Conservation (phyloP, 2,113 vertebrate species). For the Stigmatopora argus region DNA sequence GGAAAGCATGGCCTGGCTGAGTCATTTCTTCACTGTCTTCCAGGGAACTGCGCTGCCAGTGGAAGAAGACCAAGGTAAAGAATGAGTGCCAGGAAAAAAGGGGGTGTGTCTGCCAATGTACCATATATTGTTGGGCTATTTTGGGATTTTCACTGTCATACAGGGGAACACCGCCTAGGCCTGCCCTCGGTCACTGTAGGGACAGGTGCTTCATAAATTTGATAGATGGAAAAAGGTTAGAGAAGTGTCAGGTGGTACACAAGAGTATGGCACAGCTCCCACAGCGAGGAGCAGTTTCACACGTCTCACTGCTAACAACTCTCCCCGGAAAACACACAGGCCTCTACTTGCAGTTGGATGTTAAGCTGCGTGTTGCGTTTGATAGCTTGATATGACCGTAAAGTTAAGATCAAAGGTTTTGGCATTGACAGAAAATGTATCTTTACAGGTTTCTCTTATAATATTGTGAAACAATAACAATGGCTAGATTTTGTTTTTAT, state of each 20-base stretch:
- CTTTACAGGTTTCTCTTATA: neutral
- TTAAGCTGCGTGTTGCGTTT: slow-evolving; percentile 21
- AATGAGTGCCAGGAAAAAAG: slow-evolving; percentile 62
- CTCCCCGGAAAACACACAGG: slow-evolving; percentile 52
- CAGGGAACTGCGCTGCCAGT: slow-evolving; percentile 35
- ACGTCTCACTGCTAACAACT: slow-evolving; percentile 41
- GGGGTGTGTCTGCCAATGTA: slow-evolving; percentile 60
- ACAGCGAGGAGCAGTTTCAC: slow-evolving; percentile 40
- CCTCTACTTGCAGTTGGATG: slow-evolving; percentile 40
- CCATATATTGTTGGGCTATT: slow-evolving; percentile 61
- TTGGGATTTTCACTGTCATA: slow-evolving; percentile 42
- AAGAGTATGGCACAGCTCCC: slow-evolving; percentile 61
- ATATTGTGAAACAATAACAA: neutral
- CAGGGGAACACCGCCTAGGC: slow-evolving; percentile 58
- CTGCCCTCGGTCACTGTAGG: slow-evolving; percentile 70
- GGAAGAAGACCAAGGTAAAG: slow-evolving; percentile 45
- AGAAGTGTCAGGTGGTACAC: slow-evolving; percentile 72
- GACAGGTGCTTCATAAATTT: slow-evolving; percentile 63
- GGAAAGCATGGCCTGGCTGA: slow-evolving; percentile 34
- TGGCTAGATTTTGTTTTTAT: neutral
- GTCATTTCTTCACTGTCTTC: slow-evolving; percentile 43
- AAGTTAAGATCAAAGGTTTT: neutral
- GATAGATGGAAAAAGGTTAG: slow-evolving; percentile 66
- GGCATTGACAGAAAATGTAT: neutral
- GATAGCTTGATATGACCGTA: neutral